phyloP scores from a whole-genome alignment of 2,888 invertebrate species.

The Yponomeuta sedellus region DNA sequence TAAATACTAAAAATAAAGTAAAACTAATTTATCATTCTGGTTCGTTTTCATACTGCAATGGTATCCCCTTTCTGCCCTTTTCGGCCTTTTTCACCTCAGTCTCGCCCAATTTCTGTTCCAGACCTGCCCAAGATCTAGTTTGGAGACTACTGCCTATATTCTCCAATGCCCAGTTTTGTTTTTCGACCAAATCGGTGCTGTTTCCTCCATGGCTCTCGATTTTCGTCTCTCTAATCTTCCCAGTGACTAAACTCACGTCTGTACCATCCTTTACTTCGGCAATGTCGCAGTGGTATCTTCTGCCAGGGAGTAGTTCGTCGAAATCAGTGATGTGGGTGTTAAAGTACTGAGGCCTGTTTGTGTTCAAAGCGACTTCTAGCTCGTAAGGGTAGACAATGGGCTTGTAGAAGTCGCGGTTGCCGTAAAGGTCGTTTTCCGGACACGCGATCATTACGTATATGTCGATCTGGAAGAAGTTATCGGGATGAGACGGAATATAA shows the following conservation, averaged over 20 bases:
- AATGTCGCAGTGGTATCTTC: slow-evolving; percentile 67
- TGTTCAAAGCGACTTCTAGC: slow-evolving; percentile 88
- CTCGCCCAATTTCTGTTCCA: slow-evolving; percentile 87
- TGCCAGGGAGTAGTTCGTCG: slow-evolving; percentile 82
- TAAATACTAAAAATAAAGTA: slow-evolving; percentile 22
- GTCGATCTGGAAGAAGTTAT: slow-evolving; percentile 80
- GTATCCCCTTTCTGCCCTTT: slow-evolving; percentile 86
- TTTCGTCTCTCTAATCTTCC: slow-evolving; percentile 77
- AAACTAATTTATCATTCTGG: slow-evolving; percentile 39
- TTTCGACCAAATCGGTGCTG: slow-evolving; percentile 56
- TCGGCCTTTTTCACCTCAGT: slow-evolving; percentile 81
- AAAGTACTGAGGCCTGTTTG: slow-evolving; percentile 70
- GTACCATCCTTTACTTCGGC: slow-evolving; percentile 51
- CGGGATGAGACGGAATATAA: background rate
- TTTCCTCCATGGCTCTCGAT: slow-evolving; percentile 46
- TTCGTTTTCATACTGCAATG: slow-evolving; percentile 81
- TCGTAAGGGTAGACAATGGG: slow-evolving; percentile 96
- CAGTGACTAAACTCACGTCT: slow-evolving; percentile 87
- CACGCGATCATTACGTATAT: slow-evolving; percentile 95
- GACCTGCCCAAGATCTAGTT: slow-evolving; percentile 88
- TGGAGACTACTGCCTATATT: slow-evolving; percentile 80
- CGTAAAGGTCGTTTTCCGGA: slow-evolving; percentile 90
- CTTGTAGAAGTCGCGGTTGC: slow-evolving; percentile 89
- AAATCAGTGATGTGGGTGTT: slow-evolving; percentile 84
- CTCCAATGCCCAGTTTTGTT: slow-evolving; percentile 70